Evolutionary conservation across 2,113 vertebrate species (phyloP), one percentile per base, ranked within the genome.

Genomic region (Turnix velox): DNA sequence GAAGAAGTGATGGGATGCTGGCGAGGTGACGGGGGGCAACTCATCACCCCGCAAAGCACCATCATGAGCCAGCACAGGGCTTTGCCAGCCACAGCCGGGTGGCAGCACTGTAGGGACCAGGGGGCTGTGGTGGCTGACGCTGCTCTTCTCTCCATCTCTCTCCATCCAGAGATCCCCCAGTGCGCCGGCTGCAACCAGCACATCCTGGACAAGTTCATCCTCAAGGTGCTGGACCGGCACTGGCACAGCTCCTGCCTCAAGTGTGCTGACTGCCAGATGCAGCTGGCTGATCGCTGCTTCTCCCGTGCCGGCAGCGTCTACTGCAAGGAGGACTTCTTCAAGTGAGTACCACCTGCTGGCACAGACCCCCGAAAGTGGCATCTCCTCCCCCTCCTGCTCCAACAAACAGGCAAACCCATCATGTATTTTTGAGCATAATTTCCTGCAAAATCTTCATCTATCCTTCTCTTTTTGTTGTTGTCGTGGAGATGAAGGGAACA

Each of bases 301-400:
- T 99, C 98, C 96, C 97, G 99, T 49, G 98, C 98, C 2, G 99
- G 99, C 75, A 98, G 98, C 74, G 98, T 99, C 90, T 99, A 99
- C 97, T 99, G 99, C 98, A 99, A 99, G 94, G 99, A 99, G 62
- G 99, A 99, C 61, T 99, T 99, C 97, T 99, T 99, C 98, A 99
- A 99, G 99, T 99, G 84, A 99, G 99, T 98, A 80, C 35, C 66
- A 4, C 15, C 2, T 3, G 4, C 37, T 72, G 51, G n/a, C 37
- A 48, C 68, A 15, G 40, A 8, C 31, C 49, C 73, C 49, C 2
- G 0, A 22, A 37, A 45, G 14, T 6, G 1, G 20, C 27, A 0
- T 7, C 45, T 31, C 31, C 25, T 39, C 6, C 0, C 27, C 18
- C 1, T 1, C 0, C n/a, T n/a, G n/a, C n/a, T n/a, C n/a, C n/a